phyloP scores from a whole-genome alignment of 2,888 invertebrate genomes.

The Perizoma flavofasciatum region DNA sequence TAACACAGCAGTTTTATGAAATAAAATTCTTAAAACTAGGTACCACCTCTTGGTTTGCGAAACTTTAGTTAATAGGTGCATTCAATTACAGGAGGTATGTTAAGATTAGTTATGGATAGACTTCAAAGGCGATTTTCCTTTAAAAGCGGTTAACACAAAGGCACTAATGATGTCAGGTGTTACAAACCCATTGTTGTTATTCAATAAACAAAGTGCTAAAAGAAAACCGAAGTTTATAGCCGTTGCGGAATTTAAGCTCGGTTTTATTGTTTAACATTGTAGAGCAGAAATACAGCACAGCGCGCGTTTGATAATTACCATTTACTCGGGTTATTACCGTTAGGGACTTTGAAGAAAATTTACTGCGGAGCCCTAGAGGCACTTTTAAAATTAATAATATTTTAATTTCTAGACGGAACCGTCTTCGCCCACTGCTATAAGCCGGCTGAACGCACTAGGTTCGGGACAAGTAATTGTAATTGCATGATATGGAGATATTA shows the following conservation, averaged over 20 bases:
- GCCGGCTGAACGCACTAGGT: no score
- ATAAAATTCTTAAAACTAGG: no score
- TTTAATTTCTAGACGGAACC: no score
- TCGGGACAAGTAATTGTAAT: no score
- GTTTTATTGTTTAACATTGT: conserved; percentile 47
- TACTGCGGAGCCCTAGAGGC: no score
- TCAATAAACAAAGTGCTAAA: conserved; percentile 65
- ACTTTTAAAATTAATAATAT: no score
- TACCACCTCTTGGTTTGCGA: background rate
- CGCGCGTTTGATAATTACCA: background rate
- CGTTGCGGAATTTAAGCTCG: conserved; percentile 60
- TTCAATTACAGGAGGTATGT: conserved; percentile 24
- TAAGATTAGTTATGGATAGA: conserved; percentile 27
- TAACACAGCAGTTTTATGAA: no score
- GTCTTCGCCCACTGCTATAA: no score
- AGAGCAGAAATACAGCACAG: conserved; percentile 5
- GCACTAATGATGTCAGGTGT: conserved; percentile 63
- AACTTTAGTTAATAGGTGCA: conserved; percentile 15
- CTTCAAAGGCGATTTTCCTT: conserved; percentile 26
- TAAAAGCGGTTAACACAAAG: conserved; percentile 58
- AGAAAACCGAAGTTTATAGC: conserved; percentile 65
- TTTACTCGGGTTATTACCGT: no score
- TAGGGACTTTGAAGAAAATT: no score
- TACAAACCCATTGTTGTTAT: conserved; percentile 63
- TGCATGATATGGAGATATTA: no score